Percentiles rank a stretch among this genome's conserved stretches.
Conservation (phyloP, 64 coral and sea anemone genomes). For the Dendrophyllia cribrosa region DNA sequence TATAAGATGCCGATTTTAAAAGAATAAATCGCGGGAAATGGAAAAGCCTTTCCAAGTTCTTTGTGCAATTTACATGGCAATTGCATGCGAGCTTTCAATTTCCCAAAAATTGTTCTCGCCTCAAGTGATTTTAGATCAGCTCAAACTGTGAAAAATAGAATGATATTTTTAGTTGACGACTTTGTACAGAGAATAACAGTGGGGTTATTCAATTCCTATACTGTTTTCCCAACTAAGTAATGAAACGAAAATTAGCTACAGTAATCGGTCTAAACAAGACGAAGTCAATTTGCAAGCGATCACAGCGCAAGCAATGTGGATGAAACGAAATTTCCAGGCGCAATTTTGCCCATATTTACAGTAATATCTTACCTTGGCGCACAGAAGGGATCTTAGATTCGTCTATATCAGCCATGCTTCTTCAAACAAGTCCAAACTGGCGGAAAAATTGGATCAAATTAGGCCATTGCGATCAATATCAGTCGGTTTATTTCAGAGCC, state of each 20-base stretch:
- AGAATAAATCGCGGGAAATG: not conserved
- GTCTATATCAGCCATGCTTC: conserved; percentile 74
- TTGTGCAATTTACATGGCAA: no score
- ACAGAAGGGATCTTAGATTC: conserved; percentile 59
- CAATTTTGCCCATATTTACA: not conserved
- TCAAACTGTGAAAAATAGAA: not conserved
- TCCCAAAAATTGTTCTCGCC: not conserved
- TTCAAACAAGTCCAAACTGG: conserved; percentile 30
- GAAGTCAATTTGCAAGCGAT: not conserved
- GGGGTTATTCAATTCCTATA: not conserved
- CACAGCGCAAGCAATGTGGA: not conserved
- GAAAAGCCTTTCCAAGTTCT: not conserved
- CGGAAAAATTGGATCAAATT: conserved; percentile 65
- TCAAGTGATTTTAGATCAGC: not conserved
- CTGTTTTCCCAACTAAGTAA: not conserved
- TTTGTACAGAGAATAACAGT: not conserved
- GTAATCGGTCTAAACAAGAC: not conserved
- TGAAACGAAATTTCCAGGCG: not conserved
- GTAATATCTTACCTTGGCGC: conserved; percentile 62
- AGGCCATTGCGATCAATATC: conserved; percentile 36
- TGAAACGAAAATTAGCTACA: not conserved
- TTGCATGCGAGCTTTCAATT: no score
- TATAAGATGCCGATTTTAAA: not conserved
- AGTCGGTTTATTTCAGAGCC: conserved; percentile 33
- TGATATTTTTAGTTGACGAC: not conserved